A percentile compares a stretch with the other conserved stretches of the same genome.
Evolutionary conservation across 2,888 invertebrate genomes (phyloP).

Genomic region (Cephonodes hylas): DNA sequence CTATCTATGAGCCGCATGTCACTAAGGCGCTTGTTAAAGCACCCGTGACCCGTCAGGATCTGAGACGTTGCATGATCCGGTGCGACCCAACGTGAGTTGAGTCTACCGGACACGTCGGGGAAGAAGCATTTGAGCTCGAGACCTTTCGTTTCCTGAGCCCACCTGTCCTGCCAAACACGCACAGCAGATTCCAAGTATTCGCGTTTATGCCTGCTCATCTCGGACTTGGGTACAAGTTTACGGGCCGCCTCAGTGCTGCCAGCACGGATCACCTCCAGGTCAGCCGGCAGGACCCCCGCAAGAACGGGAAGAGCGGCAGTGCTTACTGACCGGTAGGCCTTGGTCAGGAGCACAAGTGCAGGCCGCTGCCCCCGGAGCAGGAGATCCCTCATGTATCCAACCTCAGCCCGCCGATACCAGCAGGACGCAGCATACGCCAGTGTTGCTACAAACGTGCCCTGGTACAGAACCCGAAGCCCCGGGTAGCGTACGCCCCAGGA

Average conservation of each 20-base stretch:
- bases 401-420: slow-evolving; percentile 12
- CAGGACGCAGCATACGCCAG: slow-evolving; percentile 22
- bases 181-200: too few species aligned
- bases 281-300: slow-evolving; percentile 21
- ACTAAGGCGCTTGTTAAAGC: neutral
- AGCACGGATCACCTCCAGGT: slow-evolving; percentile 22
- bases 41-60: too few species aligned
- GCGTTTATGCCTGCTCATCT: neutral
- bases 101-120: too few species aligned
- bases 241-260: slow-evolving; percentile 4
- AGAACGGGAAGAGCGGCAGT: slow-evolving; percentile 1
- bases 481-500: slow-evolving; percentile 29
- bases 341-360: slow-evolving; percentile 18
- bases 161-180: too few species aligned
- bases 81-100: too few species aligned
- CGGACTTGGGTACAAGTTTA: neutral
- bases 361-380: neutral
- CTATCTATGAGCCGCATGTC: neutral
- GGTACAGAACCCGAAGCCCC: slow-evolving; percentile 22
- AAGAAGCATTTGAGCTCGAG: too few species aligned
- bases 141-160: slow-evolving; percentile 17
- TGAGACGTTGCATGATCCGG: too few species aligned
- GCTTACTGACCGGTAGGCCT: slow-evolving; percentile 19
- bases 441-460: slow-evolving; percentile 10
- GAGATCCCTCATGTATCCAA: neutral